A percentile compares a stretch with the other conserved stretches of the same genome.
Conservation (phyloP, 2,888 invertebrate genomes). For the Dicyrtoma fusca region DNA sequence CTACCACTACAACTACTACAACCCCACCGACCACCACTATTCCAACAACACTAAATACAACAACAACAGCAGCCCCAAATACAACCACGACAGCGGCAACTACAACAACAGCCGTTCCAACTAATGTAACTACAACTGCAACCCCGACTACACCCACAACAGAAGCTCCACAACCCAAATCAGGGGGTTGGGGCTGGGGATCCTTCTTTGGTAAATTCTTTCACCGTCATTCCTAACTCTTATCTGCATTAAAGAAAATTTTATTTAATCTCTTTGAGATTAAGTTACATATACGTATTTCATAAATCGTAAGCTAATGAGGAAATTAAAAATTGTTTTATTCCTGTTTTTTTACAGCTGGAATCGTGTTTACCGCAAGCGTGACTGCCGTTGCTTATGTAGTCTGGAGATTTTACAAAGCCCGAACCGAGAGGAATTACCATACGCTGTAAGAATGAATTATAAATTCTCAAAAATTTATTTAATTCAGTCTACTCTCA, state of each 20-base stretch:
- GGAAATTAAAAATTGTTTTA: neutral
- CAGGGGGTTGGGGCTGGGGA: conserved; percentile 48
- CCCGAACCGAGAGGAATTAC: conserved; percentile 82
- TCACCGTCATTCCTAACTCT: too few species aligned
- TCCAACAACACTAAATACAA: conserved; percentile 7
- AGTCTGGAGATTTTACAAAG: conserved; percentile 85
- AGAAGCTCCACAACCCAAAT: too few species aligned
- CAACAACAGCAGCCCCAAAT: conserved; percentile 2
- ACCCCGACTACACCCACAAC: neutral
- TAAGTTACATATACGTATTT: neutral
- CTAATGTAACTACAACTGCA: conserved; percentile 19
- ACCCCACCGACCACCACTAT: conserved; percentile 29
- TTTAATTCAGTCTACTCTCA: too few species aligned
- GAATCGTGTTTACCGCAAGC: conserved; percentile 79
- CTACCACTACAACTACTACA: conserved; percentile 25
- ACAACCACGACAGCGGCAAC: too few species aligned
- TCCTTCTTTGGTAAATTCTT: conserved; percentile 54
- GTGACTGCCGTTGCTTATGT: conserved; percentile 79
- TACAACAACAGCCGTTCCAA: too few species aligned
- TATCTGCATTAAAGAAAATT: too few species aligned
- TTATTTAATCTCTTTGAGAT: neutral
- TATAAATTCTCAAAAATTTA: neutral
- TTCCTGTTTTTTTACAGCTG: conserved; percentile 64
- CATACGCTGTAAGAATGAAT: conserved; percentile 74
- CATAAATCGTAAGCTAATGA: neutral